phyloP scores from a whole-genome alignment of 2,113 vertebrate genomes.

The Lepus americanus region DNA sequence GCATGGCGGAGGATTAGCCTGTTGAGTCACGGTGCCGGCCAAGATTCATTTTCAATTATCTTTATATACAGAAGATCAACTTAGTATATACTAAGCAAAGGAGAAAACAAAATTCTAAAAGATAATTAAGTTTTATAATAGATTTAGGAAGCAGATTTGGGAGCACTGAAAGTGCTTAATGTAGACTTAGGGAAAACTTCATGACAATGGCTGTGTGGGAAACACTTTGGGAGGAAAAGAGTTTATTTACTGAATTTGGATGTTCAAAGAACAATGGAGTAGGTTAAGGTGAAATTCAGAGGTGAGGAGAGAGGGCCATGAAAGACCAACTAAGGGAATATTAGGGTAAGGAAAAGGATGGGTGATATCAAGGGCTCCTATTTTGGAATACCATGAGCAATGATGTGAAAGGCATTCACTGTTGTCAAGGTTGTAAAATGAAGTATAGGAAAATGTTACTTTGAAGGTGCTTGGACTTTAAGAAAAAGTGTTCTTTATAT shows the following conservation, averaged over 20 bases:
- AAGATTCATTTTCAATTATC: too few relatives aligned
- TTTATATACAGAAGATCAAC: too few relatives aligned
- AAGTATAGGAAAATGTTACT: neutral
- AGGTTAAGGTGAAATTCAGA: neutral
- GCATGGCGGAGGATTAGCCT: too few relatives aligned
- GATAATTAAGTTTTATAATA: neutral
- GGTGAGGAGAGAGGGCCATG: neutral
- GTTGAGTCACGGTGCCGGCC: too few relatives aligned
- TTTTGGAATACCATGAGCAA: neutral
- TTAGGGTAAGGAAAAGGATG: neutral
- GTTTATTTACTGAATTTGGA: neutral
- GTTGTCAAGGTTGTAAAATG: neutral
- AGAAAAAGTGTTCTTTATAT: neutral
- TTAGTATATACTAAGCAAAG: too few relatives aligned
- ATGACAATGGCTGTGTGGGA: neutral
- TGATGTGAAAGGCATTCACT: neutral
- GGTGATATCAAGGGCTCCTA: neutral
- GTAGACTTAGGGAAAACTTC: neutral
- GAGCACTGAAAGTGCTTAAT: neutral
- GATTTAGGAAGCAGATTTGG: neutral
- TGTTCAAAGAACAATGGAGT: neutral
- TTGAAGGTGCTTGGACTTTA: neutral
- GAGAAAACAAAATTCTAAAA: constrained; percentile 23
- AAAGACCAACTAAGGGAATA: neutral
- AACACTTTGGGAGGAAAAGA: neutral